Conservation (phyloP, 2,113 vertebrate genomes). For the Solea senegalensis region DNA sequence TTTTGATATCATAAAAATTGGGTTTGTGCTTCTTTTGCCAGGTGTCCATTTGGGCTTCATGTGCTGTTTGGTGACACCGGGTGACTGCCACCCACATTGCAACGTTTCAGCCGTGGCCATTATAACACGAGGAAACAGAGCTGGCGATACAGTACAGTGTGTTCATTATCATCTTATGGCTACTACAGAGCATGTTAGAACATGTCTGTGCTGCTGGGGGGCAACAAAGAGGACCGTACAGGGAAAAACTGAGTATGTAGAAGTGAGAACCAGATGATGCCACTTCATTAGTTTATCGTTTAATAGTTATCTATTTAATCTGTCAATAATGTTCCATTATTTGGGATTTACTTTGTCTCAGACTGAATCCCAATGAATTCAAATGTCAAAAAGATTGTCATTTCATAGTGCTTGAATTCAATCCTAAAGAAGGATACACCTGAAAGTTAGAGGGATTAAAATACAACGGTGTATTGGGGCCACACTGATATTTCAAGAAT, state of each 20-base stretch:
- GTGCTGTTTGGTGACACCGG: constrained; percentile 34
- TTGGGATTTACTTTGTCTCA: too few relatives aligned
- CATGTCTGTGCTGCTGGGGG: not conserved
- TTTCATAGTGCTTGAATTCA: too few relatives aligned
- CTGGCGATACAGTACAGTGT: not conserved
- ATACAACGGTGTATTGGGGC: too few relatives aligned
- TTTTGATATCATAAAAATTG: not conserved
- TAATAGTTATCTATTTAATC: too few relatives aligned
- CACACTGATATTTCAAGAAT: too few relatives aligned
- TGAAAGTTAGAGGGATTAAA: too few relatives aligned
- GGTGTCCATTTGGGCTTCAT: constrained; percentile 26
- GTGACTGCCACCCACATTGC: constrained; percentile 26
- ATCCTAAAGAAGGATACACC: too few relatives aligned
- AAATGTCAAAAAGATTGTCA: too few relatives aligned
- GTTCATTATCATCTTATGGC: constrained; percentile 9
- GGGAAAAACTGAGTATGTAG: not conserved
- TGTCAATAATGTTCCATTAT: too few relatives aligned
- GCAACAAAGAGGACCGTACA: not conserved
- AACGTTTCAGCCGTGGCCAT: constrained; percentile 3
- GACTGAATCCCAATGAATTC: too few relatives aligned
- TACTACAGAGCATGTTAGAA: not conserved
- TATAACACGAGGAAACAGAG: constrained; percentile 9
- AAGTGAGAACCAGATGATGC: not conserved
- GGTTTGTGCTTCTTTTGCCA: not conserved
- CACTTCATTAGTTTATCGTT: not conserved